Evolutionary conservation across 2,888 invertebrate species (phyloP), one percentile per base, ranked within the genome.

Genomic region (Ceraclea dissimilis): DNA sequence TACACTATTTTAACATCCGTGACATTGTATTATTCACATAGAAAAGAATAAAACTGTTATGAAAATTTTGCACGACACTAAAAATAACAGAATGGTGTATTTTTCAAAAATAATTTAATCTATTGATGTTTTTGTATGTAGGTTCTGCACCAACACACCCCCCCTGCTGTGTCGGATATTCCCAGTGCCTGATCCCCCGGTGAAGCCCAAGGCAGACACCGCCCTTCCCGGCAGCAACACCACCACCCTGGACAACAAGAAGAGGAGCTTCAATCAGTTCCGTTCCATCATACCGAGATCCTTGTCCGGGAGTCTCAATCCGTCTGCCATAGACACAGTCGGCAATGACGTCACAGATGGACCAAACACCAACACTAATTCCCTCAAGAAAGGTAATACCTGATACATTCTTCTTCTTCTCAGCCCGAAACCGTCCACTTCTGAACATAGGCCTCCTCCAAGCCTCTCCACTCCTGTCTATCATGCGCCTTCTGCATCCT

Each of bases 241-340:
- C 13, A 33, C 10, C n/a, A 74, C 73, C 0, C 71, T 74, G 0
- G 70, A 81, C 54, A 86, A 85, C 64, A 82, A 85, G 20, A 78
- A 83, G 62, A 72, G 82, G 1, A 84, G 81, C 63, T 85, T 86
- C 62, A 85, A 85, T 59, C 87, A 84, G 66, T 89, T 87, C 67
- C 79, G 94, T 50, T 88, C 92, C 0, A 95, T 96, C 48, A 91
- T 97, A 67, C 95, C 95, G 0, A 82, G 93, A 31, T 94, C 94
- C 18, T 77, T 96, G 65, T 95, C 94, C 0, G 87, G 89, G 4
- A 90, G 88, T 69, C 71, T 90, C 39, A 85, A 86, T 63, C 80
- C 84, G n/a, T 81, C 84, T 54, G 74, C 79, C 48, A 78, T 79
- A 51, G 73, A 73, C 65, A 68, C 56, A 61, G 64, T 58, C 54